Evolutionary conservation across 2,888 invertebrate genomes (phyloP), one percentile per base, ranked within the genome.

Genomic region (Rosalia funebris): DNA sequence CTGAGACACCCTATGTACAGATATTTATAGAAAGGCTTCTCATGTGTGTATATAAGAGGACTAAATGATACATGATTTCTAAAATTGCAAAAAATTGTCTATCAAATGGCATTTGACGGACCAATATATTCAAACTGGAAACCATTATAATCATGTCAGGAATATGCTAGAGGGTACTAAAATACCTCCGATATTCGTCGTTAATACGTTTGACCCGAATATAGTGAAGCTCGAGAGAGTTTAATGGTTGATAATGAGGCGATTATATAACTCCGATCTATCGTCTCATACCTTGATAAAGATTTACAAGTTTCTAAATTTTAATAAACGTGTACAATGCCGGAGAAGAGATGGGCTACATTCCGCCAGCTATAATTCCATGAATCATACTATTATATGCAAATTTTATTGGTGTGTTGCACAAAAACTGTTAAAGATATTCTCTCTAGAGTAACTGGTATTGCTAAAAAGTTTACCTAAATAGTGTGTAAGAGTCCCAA

Each of bases 251-350:
- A 7, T n/a, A 2, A 34, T 3, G 2, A 17, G 17, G 1, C 37
- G 10, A 50, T 50, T 50, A 50, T 50, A 39, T 39, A 50, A 50
- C 14, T n/a, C 19, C 1, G 17, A 7, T n/a, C 10, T 37, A 14
- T 37, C 20, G 20, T 36, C 37, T 20, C 32, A 14, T 20, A 14
- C 36, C 9, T 20, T 14, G 39, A 47, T 47, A 47, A 47, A 19
- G 36, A 36, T 47, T 34, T 47, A 47, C 47, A 47, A 47, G 47
- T 36, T 47, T 47, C 11, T 16, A 11, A 17, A 50, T 50, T 50
- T 25, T 19, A 50, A 14, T 15, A 50, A 39, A 50, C 50, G 17
- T 20, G 37, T 50, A 50, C 12, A 9, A 39, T 14, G 36, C 20
- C 4, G 34, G 4, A 17, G 10, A 36, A 12, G 16, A 9, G 15